Conservation (phyloP, 2,888 invertebrate genomes). For the Nephrotoma flavescens region DNA sequence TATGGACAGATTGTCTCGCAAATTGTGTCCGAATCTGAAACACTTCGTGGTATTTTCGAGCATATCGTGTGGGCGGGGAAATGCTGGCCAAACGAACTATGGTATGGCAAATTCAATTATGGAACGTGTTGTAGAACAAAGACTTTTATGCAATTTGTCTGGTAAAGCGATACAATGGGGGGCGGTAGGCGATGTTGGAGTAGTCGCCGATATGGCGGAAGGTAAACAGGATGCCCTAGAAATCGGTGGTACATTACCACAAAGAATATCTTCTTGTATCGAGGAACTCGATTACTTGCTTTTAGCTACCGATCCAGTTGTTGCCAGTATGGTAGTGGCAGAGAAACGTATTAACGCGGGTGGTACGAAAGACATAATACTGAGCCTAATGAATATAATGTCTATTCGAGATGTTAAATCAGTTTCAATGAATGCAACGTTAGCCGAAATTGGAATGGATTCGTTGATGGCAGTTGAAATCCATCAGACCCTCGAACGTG, state of each 20-base stretch:
- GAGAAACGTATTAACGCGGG: conserved; percentile 51
- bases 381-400: conserved; percentile 55
- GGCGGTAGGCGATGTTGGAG: conserved; percentile 76
- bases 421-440: conserved; percentile 50
- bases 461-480: conserved; percentile 77
- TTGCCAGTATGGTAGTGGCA: conserved; percentile 75
- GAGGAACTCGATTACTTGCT: conserved; percentile 59
- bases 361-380: conserved; percentile 47
- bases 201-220: conserved; percentile 62
- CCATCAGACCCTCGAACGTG: no score
- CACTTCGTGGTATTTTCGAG: conserved; percentile 87
- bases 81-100: conserved; percentile 83
- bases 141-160: conserved; percentile 52
- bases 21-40: conserved; percentile 39
- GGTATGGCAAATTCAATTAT: conserved; percentile 81
- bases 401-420: conserved; percentile 53
- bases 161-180: conserved; percentile 87
- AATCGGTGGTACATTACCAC: conserved; percentile 71
- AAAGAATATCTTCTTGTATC: conserved; percentile 70
- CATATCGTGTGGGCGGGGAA: conserved; percentile 81
- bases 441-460: conserved; percentile 91
- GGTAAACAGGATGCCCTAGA: conserved; percentile 46
- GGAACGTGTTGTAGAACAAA: conserved; percentile 72
- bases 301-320: conserved; percentile 49
- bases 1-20: conserved; percentile 52